Base-by-base conservation (phyloP, 2,888 invertebrate species). In the Archips crataeganus region DNA sequence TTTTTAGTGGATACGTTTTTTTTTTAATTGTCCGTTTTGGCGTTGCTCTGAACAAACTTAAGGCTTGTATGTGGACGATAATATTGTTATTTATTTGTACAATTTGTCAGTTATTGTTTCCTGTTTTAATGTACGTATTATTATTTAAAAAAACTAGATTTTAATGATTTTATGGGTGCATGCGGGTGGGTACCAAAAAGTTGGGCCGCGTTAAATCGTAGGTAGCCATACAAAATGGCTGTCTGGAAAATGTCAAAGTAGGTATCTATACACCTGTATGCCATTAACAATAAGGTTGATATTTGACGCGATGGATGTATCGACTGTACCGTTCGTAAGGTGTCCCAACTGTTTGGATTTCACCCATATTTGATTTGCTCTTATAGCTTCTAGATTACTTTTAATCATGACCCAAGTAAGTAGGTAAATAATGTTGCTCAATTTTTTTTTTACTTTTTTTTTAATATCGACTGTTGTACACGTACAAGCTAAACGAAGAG, bases 21-120 rank as follows among this genome's bases (percentile, higher is more conserved):
- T 57, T 32, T 32, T 32, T 32, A 8, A 10, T 32, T 23, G 32
- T 23, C 57, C 57, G 57, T 57, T 32, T 57, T 57, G 57, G 57
- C 57, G 57, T 57, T 32, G 57, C 57, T 32, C 57, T 57, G 32
- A 57, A 10, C 23, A 32, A 57, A 57, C 57, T 32, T 32, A 5
- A 32, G 57, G 57, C 57, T 57, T 57, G 57, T 57, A 57, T 57
- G 57, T 32, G 23, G 57, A 57, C 32, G 57, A 32, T 57, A 32
- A 32, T 57, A 32, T 57, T 57, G 57, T 57, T 57, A 11, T 32
- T 32, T 54, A 11, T n/a, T 54, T 54, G 54, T 54, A 54, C 23
- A 54, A 54, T 3, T 23, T 54, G 54, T 23, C 54, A 4, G 2
- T 23, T 54, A 9, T 54, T 54, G 4, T 49, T 49, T 49, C 45